A percentile compares a stretch with the other conserved stretches of the same genome.
phyloP scores from a whole-genome alignment of 2,113 vertebrate species.

The Echinops telfairi region DNA sequence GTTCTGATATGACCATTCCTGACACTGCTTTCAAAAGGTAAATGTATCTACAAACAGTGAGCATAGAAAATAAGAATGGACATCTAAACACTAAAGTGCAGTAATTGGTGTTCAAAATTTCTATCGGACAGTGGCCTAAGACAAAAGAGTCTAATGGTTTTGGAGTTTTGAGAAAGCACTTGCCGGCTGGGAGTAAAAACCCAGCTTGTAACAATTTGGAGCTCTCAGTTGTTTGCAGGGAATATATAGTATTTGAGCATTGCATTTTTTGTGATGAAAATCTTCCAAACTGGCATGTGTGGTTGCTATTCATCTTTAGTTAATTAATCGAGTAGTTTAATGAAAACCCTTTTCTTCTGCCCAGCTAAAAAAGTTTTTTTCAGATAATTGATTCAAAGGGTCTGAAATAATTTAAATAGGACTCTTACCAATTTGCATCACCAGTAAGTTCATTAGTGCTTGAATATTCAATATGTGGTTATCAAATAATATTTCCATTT shows the following conservation, averaged over 20 bases:
- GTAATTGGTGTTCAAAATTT: neutral
- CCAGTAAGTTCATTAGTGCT: too few species aligned
- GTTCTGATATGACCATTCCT: neutral
- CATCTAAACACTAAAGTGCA: neutral
- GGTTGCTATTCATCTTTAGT: neutral
- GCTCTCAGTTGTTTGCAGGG: neutral
- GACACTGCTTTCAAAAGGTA: neutral
- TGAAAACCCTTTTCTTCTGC: neutral
- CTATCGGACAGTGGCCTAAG: neutral
- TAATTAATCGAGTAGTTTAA: neutral
- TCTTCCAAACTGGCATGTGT: neutral
- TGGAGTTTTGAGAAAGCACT: neutral
- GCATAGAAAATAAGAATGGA: neutral
- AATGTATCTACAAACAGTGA: neutral
- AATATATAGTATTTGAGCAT: neutral
- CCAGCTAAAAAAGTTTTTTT: constrained; percentile 15
- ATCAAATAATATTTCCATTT: too few species aligned
- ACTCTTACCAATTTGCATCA: neutral
- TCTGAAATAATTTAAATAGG: neutral
- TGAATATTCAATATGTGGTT: too few species aligned
- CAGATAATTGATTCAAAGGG: neutral
- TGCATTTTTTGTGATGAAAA: neutral
- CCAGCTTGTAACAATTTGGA: neutral
- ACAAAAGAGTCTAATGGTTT: neutral
- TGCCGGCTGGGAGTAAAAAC: neutral